Conservation (phyloP, 2,113 vertebrate genomes). For the Mesocricetus auratus region DNA sequence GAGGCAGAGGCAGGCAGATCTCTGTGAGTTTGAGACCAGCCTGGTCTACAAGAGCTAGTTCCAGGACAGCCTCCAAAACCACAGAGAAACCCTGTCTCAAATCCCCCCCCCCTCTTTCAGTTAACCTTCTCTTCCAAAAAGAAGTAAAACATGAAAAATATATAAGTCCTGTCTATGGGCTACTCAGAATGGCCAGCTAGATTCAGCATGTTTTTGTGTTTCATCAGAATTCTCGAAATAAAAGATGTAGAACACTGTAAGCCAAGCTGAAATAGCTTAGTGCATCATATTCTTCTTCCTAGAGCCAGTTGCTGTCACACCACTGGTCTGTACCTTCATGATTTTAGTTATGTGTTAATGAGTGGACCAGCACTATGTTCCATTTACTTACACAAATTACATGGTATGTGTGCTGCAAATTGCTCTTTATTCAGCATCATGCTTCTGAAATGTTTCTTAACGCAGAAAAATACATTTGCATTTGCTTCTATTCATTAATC, state of each 20-base stretch:
- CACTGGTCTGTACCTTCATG: neutral
- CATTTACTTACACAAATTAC: conserved; percentile 18
- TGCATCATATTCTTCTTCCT: neutral
- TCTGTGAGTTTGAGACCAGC: too few relatives aligned
- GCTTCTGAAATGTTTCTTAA: conserved; percentile 11
- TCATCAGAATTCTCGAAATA: conserved; percentile 8
- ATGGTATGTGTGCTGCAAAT: neutral
- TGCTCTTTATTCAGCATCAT: neutral
- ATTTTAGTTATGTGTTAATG: neutral
- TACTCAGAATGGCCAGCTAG: neutral
- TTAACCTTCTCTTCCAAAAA: neutral
- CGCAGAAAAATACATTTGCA: neutral
- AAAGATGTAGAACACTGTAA: neutral
- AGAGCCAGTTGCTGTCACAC: neutral
- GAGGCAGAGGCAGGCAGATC: too few relatives aligned
- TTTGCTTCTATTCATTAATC: neutral
- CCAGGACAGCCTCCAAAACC: too few relatives aligned
- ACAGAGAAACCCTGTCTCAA: too few relatives aligned
- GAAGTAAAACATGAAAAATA: neutral
- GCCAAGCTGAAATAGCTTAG: neutral
- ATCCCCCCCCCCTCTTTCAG: neutral
- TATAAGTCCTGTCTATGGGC: neutral
- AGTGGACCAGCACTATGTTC: neutral
- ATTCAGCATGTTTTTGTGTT: neutral
- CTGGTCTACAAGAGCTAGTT: too few relatives aligned